Evolutionary conservation across 1,140 invertebrate genomes (phyloP).

Genomic region (Cyrtorhinus lividipennis): DNA sequence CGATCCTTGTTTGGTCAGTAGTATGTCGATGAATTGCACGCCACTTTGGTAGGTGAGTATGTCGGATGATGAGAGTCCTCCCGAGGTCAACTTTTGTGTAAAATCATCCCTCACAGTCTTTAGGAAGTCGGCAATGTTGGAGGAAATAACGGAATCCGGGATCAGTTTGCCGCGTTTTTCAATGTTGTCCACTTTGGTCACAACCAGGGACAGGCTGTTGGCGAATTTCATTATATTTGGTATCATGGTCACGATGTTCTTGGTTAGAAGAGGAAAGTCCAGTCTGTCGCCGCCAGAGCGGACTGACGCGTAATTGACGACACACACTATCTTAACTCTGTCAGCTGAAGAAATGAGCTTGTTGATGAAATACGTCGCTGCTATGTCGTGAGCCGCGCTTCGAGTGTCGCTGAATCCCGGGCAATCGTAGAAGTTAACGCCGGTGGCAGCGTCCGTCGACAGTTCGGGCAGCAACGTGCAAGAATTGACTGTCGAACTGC

Average conservation of each 20-base stretch:
- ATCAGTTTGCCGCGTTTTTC: not conserved
- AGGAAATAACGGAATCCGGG: no score
- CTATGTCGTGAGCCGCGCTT: slow-evolving; percentile 20
- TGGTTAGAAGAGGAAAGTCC: slow-evolving; percentile 19
- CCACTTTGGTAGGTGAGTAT: no score
- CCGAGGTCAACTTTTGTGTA: no score
- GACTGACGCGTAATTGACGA: slow-evolving; percentile 21
- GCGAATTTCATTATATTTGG: slow-evolving; percentile 18
- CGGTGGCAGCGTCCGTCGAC: slow-evolving; percentile 5
- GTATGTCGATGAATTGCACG: no score
- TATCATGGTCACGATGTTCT: slow-evolving; percentile 15
- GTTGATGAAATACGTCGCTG: slow-evolving; percentile 22
- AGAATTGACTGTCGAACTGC: slow-evolving; percentile 18
- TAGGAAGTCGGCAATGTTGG: slow-evolving; percentile 19
- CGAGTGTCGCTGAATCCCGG: slow-evolving; percentile 25
- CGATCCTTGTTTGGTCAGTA: no score
- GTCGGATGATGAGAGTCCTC: no score
- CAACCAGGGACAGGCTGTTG: slow-evolving; percentile 19
- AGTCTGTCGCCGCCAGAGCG: slow-evolving; percentile 13
- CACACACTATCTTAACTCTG: slow-evolving; percentile 21
- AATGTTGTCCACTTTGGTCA: slow-evolving; percentile 21
- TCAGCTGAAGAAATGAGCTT: slow-evolving; percentile 17
- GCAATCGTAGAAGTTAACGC: slow-evolving; percentile 20
- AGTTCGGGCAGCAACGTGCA: slow-evolving; percentile 22
- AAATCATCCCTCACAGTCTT: no score